Evolutionary conservation across 2,888 invertebrate genomes (phyloP), one percentile per base, ranked within the genome.

Genomic region (Chalcosyrphus nemorum): DNA sequence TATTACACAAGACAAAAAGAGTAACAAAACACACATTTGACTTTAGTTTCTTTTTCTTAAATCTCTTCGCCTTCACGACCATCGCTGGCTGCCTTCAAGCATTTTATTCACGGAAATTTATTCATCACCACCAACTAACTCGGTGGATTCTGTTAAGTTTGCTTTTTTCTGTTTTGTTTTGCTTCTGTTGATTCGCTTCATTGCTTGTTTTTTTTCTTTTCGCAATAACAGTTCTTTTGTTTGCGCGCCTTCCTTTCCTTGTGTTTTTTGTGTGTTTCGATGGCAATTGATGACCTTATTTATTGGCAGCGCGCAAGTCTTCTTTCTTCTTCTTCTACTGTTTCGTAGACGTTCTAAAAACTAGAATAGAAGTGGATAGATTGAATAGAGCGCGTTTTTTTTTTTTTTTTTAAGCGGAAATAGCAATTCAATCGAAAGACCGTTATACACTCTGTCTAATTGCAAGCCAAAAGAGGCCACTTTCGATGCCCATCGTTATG

Each of bases 201-300:
- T 71, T 76, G 76, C 50, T 29, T 41, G 45, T 61, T 56, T 63
- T 52, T 65, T 70, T 63, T 52, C 52, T 70, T 71, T 57, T 63
- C 57, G 47, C 56, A 41, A 63, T 76, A 50, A 63, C 56, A 56
- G 76, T 76, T 75, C 70, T 75, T 76, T 76, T 68, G 68, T 57
- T 47, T 76, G 70, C 19, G 50, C 35, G 41, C 50, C 29, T 41
- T 43, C 29, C 15, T 59, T 50, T 41, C 41, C 41, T 41, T 19
- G 7, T 59, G 32, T 50, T 65, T 24, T 38, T 56, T 11, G 9
- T 32, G 29, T 43, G n/a, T 63, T 52, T 56, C 5, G 63, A 63
- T 56, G 65, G 74, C 74, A 54, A 74, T 74, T 56, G 74, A 74
- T 74, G 74, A 65, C 74, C 74, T 74, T 74, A 65, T 74, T 74